phyloP scores from a whole-genome alignment of 2,113 vertebrate species.

The Halichoeres trimaculatus region DNA sequence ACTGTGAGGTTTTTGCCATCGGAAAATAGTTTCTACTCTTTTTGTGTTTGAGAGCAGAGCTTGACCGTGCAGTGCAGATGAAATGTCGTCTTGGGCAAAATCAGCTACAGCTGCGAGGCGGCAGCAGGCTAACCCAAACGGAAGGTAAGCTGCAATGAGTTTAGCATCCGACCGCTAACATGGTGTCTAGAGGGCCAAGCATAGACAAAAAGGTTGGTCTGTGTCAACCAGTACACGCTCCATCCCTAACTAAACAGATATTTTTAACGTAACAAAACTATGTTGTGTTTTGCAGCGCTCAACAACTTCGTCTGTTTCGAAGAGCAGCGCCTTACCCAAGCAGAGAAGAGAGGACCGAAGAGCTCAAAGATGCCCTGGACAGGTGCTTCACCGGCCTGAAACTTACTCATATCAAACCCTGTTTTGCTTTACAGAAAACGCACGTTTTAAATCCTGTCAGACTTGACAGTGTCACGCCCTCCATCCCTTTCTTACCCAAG shows the following conservation, averaged over 20 bases:
- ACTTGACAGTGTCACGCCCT: no score
- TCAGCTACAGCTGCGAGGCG: slow-evolving; percentile 60
- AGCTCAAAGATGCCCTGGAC: slow-evolving; percentile 66
- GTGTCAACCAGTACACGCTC: rapidly evolving
- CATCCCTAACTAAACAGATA: no score
- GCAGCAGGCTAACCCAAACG: slow-evolving; percentile 64
- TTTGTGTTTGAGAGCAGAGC: background rate
- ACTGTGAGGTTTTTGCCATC: background rate
- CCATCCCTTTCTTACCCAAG: no score
- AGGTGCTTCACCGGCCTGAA: slow-evolving; percentile 45
- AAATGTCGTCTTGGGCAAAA: slow-evolving; percentile 81
- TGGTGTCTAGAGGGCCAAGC: slow-evolving; percentile 2
- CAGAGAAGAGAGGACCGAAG: slow-evolving; percentile 70
- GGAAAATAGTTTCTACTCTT: background rate
- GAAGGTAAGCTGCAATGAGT: slow-evolving; percentile 75
- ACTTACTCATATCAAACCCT: background rate
- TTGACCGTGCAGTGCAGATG: background rate
- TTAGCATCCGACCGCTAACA: slow-evolving; percentile 48
- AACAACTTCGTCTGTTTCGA: slow-evolving; percentile 66
- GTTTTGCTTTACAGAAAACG: no score
- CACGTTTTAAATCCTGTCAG: no score
- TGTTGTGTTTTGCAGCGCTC: slow-evolving; percentile 38
- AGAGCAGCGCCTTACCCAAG: slow-evolving; percentile 72
- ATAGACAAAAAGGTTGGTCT: background rate
- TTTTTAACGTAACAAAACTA: no score